Evolutionary conservation across 2,797 vertebrate species (phyloP).

Genomic region (Coranthus polyacanthus): DNA sequence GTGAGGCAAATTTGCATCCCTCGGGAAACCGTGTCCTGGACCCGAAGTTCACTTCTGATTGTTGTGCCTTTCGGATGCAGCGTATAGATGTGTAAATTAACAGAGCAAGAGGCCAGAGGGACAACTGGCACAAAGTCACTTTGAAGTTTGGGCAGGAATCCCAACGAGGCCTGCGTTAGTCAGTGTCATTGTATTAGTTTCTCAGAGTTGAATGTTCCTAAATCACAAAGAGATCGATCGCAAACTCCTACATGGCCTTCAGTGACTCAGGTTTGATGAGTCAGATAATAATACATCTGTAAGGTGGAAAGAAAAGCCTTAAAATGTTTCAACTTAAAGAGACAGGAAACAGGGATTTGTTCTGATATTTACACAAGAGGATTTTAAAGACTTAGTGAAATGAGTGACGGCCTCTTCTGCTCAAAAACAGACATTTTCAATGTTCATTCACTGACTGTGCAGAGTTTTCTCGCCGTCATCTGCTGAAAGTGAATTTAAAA

Average conservation of each 20-base stretch:
- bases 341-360: too few species aligned
- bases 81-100: constrained; percentile 44
- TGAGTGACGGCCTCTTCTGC: too few species aligned
- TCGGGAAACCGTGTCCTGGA: constrained; percentile 29
- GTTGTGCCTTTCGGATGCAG: constrained; percentile 33
- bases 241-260: neutral
- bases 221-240: neutral
- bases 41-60: constrained; percentile 39
- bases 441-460: too few species aligned
- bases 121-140: constrained; percentile 33
- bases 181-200: constrained; percentile 21
- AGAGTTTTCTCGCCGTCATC: too few species aligned
- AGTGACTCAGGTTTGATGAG: too few species aligned
- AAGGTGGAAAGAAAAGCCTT: too few species aligned
- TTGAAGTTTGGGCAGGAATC: constrained; percentile 10
- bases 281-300: neutral
- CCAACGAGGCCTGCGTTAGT: constrained; percentile 11
- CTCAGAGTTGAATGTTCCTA: neutral
- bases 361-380: too few species aligned
- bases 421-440: too few species aligned
- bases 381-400: too few species aligned
- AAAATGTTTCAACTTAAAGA: too few species aligned
- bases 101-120: constrained; percentile 30
- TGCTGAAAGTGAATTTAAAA: too few species aligned
- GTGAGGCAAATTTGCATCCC: constrained; percentile 37